phyloP scores from a whole-genome alignment of 1,140 invertebrate genomes.

The Scaptomyza pallida region DNA sequence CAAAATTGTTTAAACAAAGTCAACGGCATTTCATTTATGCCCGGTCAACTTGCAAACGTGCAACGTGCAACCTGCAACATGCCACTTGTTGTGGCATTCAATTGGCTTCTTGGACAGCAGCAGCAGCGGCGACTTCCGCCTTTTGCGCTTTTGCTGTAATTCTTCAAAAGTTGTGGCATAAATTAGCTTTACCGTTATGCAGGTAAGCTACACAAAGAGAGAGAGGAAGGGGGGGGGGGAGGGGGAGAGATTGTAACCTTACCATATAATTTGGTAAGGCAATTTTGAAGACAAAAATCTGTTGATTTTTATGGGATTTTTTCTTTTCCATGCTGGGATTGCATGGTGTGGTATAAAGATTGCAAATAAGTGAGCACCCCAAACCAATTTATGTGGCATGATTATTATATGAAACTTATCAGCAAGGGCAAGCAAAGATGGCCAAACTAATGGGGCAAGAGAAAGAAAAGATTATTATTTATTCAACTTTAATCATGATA shows the following conservation, averaged over 20 bases:
- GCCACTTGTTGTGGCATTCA: slow-evolving; percentile 64
- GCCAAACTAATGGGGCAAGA: too few species aligned
- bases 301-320: slow-evolving; percentile 56
- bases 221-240: neutral
- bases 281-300: slow-evolving; percentile 56
- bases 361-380: slow-evolving; percentile 1
- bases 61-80: slow-evolving; percentile 36
- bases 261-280: slow-evolving; percentile 59
- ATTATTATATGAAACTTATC: slow-evolving; percentile 41
- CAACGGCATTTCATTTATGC: slow-evolving; percentile 21
- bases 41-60: slow-evolving; percentile 8
- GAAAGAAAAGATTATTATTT: too few species aligned
- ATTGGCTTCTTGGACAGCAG: slow-evolving; percentile 62
- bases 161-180: slow-evolving; percentile 59
- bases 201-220: neutral
- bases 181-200: slow-evolving; percentile 69
- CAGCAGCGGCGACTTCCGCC: slow-evolving; percentile 63
- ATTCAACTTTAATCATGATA: too few species aligned
- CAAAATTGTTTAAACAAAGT: slow-evolving; percentile 17
- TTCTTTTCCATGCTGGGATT: neutral
- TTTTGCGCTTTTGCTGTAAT: slow-evolving; percentile 48
- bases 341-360: slow-evolving; percentile 35
- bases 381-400: slow-evolving; percentile 43
- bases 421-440: neutral
- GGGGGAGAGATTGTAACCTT: slow-evolving; percentile 9